These are phyloP conservation scores for Thripadectes ignobilis DNA, from an alignment of 2,797 vertebrate species.

Conservation along the genomic window DNA sequence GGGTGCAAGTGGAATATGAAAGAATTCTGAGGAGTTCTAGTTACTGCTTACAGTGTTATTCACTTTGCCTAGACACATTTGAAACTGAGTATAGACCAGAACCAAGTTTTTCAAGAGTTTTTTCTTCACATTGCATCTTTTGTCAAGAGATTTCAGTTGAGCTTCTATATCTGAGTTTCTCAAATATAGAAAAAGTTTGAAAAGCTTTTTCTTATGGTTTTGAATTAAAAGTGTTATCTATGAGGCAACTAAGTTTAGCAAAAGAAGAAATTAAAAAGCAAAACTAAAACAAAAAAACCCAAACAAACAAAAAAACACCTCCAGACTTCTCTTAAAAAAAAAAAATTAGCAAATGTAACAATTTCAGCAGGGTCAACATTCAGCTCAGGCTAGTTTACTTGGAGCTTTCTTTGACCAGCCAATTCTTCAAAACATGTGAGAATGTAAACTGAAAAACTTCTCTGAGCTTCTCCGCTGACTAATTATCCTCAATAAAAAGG, in stretches of 20 bases:
- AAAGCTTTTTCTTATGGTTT: background rate
- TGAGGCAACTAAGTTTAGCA: background rate
- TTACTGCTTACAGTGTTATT: background rate
- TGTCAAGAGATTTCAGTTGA: background rate
- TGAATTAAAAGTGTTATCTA: background rate
- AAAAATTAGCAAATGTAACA: background rate
- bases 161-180: background rate
- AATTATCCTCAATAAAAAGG: background rate
- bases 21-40: background rate
- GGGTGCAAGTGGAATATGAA: background rate
- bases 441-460: background rate
- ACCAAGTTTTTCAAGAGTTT: background rate
- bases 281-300: background rate
- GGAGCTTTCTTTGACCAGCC: background rate
- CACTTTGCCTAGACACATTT: background rate
- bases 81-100: background rate
- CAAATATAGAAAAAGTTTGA: background rate
- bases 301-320: too few relatives aligned
- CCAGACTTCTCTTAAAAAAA: background rate
- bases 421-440: background rate
- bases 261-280: background rate
- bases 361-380: background rate
- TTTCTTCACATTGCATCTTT: background rate
- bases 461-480: background rate
- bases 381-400: background rate